Conservation (phyloP, 1,140 invertebrate species). For the Maniola jurtina region DNA sequence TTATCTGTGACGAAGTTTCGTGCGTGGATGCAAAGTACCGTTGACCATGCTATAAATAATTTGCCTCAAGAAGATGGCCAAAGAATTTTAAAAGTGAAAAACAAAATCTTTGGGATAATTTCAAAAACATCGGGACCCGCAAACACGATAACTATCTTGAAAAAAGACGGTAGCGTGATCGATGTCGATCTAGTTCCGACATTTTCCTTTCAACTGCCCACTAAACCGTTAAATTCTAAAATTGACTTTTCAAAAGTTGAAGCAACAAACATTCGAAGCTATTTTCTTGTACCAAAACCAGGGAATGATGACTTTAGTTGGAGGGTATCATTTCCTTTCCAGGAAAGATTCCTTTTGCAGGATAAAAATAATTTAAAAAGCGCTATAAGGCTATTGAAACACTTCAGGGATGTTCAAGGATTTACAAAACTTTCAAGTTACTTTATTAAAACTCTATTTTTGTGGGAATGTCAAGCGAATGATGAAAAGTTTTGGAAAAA, state of each 20-base stretch:
- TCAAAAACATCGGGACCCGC: constrained; percentile 48
- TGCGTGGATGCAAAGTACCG: constrained; percentile 50
- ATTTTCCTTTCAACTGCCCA: constrained; percentile 44
- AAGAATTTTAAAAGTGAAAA: constrained; percentile 38
- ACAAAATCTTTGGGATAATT: constrained; percentile 30
- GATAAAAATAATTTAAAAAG: constrained; percentile 49
- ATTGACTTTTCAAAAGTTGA: constrained; percentile 39
- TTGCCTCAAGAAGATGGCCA: constrained; percentile 34
- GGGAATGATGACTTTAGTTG: constrained; percentile 44
- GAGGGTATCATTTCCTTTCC: constrained; percentile 51
- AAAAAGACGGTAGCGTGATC: constrained; percentile 36
- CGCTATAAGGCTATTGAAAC: constrained; percentile 42
- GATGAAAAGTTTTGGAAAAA: constrained; percentile 40
- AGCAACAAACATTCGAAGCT: constrained; percentile 30
- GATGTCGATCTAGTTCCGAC: constrained; percentile 53
- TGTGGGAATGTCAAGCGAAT: constrained; percentile 42
- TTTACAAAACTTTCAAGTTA: constrained; percentile 51
- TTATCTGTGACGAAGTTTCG: constrained; percentile 43
- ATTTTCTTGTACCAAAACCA: constrained; percentile 55
- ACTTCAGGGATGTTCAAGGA: constrained; percentile 46
- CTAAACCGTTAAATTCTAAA: constrained; percentile 33
- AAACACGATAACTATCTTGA: constrained; percentile 43
- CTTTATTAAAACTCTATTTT: constrained; percentile 51
- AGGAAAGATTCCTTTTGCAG: constrained; percentile 41
- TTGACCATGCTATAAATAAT: constrained; percentile 39